Base-by-base conservation (phyloP, 2,888 invertebrate species). In the Pherbina coryleti region DNA sequence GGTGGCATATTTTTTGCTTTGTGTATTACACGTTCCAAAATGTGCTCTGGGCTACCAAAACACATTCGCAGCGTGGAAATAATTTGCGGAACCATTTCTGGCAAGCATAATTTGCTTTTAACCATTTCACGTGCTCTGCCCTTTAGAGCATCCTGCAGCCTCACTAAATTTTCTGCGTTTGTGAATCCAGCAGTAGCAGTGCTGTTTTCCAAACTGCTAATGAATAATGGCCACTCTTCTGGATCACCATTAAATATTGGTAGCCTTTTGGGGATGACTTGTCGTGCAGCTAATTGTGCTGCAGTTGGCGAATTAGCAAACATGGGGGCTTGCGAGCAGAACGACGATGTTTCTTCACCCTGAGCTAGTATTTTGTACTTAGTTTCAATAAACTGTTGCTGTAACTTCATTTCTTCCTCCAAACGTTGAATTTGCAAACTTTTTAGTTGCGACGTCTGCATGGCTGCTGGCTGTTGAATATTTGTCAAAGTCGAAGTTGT, bases 31-130 rank as follows among this genome's bases (percentile, higher is more conserved):
- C 67, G 57, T 34, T 77, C 69, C 17, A 74, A n/a, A 44, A 78
- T 78, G n/a, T 67, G 28, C 55, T 77, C 74, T 17, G 77, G 74
- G 9, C 77, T 62, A 11, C 77, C 77, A 44, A 72, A 73, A 31
- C 62, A 64, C 77, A 77, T 77, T 51, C 55, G 34, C 14, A 77
- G 37, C 17, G 72, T 77, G 22, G 22, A 31, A 49, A 76, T 55
- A 31, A 71, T 76, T 34, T 76, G 57, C 14, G 71, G 62, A 2
- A 76, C 70, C 64, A 77, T 64, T 14, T 22, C 51, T n/a, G 67
- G 75, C 25, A 75, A 49, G 34, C 44, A 51, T 22, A 71, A 60
- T 76, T 76, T 76, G 19, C 55, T 76, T 62, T 60, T 66, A 14
- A 76, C 60, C 14, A 70, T 77, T 28, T 77, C 72, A 22, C 64